Evolutionary conservation across 2,797 vertebrate genomes (phyloP).

Genomic region (Iguana delicatissima): DNA sequence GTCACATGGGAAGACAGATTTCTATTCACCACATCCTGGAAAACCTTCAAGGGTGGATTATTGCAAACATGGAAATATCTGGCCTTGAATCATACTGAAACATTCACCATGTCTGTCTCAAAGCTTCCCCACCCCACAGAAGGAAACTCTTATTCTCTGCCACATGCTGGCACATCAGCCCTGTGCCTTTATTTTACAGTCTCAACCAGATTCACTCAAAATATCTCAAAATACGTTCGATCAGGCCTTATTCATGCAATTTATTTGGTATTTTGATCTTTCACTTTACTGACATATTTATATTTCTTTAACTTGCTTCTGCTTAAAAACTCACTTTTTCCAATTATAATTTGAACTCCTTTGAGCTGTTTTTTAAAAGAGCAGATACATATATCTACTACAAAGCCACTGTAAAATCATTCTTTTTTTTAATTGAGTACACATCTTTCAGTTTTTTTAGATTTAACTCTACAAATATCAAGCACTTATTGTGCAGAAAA

Average conservation of each 20-base stretch:
- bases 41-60: conserved; percentile 4
- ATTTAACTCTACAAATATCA: conserved; percentile 4
- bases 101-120: neutral
- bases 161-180: neutral
- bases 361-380: neutral
- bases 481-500: neutral
- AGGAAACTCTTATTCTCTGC: neutral
- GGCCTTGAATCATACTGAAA: conserved; percentile 4
- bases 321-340: neutral
- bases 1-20: neutral
- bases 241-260: neutral
- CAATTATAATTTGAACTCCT: neutral
- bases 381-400: neutral
- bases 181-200: neutral
- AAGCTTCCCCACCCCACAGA: neutral
- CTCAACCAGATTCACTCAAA: neutral
- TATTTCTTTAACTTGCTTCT: neutral
- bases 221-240: neutral
- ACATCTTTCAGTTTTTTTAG: no score
- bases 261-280: neutral
- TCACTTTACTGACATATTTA: neutral
- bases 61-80: neutral
- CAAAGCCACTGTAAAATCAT: neutral
- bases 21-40: neutral
- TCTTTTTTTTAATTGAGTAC: neutral